These are phyloP conservation scores for Bos indicus DNA, from an alignment of 2,113 vertebrate genomes.

Conservation along the genomic window DNA sequence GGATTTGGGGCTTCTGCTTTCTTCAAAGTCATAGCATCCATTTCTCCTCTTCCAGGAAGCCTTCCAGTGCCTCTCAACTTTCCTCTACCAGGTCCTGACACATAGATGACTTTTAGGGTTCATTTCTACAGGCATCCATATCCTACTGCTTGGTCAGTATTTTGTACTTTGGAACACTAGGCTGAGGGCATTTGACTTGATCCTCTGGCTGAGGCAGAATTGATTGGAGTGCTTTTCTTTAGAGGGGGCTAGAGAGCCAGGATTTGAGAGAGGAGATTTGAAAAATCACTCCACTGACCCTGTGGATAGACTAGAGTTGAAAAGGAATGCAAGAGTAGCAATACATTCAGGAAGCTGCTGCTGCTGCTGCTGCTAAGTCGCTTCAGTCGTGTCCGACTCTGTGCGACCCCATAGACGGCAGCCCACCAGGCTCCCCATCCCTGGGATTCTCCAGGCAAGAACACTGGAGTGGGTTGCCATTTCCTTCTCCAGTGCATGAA, in stretches of 20 bases:
- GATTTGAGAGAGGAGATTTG: neutral
- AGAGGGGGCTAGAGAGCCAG: neutral
- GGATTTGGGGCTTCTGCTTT: neutral
- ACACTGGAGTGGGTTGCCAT: no score
- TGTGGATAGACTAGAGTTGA: neutral
- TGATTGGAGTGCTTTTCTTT: neutral
- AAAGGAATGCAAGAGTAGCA: neutral
- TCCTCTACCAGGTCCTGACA: neutral
- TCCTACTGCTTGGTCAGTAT: neutral
- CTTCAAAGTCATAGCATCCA: neutral
- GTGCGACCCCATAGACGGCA: no score
- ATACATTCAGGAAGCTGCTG: neutral
- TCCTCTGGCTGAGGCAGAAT: neutral
- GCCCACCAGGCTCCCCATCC: no score
- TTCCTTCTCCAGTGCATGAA: no score
- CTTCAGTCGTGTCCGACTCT: no score
- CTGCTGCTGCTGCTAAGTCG: no score
- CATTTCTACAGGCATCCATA: neutral
- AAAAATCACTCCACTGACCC: neutral
- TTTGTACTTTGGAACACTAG: neutral
- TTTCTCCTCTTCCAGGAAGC: neutral
- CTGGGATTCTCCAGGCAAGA: no score
- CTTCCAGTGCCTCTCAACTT: neutral
- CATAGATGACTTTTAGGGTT: neutral
- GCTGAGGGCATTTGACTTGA: neutral